Evolutionary conservation across 1,140 invertebrate genomes (phyloP), one percentile per base, ranked within the genome.

Genomic region (Ceratoteleas bidentatus): DNA sequence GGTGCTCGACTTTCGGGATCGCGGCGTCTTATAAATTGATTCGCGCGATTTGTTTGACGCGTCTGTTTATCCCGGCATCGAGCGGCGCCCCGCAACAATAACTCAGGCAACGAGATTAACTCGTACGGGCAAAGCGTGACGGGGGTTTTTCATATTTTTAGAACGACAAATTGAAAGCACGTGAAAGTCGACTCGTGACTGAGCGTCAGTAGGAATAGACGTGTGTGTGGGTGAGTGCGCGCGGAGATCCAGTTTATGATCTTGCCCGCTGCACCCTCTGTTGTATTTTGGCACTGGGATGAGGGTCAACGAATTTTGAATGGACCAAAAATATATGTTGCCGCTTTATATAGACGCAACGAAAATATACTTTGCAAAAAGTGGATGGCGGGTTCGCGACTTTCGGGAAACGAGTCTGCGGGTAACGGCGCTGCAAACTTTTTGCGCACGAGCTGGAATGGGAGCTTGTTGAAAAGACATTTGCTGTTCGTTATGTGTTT

Each of bases 141-240:
- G 40, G 7, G 61, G 15, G 32, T 61, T 68, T 64, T 58, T 78
- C 13, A 61, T 79, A 73, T 79, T 60, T 79, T 68, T 73, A 79
- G 62, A 79, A 64, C 47, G 68, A 66, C 68, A 68, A 66, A 73
- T 79, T 79, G 56, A 56, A 79, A 79, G 66, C 76, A 79, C 24
- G 60, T 79, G 68, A 79, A 68, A 65, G 53, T 66, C 13, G 43
- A 38, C 36, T 15, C 66, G 40, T 57, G 68, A 76, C 16, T 66
- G 54, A 61, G 50, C 61, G n/a, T 1, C 6, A 32, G 6, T 3
- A 32, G 5, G 24, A 40, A 6, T 6, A 40, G 7, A 13, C 11
- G 45, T 6, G 6, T 50, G 53, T 58, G 33, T 43, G 61, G 15
- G 54, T 40, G 24, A 15, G 43, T 15, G 32, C 16, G 33, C 53